These are phyloP conservation scores for Drosophila falleni DNA, from an alignment of 2,888 invertebrate genomes.

Conservation along the genomic window DNA sequence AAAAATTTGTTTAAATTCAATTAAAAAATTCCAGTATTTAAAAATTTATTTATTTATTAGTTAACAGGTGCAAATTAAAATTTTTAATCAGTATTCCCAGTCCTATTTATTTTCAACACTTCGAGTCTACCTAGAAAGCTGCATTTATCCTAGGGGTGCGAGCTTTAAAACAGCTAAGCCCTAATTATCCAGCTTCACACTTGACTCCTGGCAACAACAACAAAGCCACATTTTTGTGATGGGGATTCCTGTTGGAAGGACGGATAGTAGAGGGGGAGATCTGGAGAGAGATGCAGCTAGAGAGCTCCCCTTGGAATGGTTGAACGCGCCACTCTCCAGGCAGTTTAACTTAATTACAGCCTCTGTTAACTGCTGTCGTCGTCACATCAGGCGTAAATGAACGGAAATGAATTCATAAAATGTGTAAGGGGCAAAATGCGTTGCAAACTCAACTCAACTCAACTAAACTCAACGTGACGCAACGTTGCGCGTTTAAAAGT, in stretches of 20 bases:
- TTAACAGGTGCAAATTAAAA: no score
- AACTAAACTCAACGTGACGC: constrained; percentile 54
- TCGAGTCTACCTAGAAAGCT: background rate
- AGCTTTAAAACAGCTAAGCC: constrained; percentile 1
- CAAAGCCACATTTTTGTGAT: constrained; percentile 26
- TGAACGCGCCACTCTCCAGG: constrained; percentile 38
- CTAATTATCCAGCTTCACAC: constrained; percentile 20
- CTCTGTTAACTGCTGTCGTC: constrained; percentile 59
- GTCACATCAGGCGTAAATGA: constrained; percentile 78
- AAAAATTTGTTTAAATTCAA: background rate
- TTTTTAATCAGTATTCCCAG: no score
- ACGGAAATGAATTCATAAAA: constrained; percentile 82
- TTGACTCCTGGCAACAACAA: constrained; percentile 13
- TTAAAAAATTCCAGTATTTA: no score
- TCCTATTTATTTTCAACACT: background rate
- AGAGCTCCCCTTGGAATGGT: constrained; percentile 22
- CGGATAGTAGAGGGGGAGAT: no score
- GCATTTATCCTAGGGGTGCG: constrained; percentile 1
- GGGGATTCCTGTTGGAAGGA: constrained; percentile 9
- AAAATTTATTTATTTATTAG: no score
- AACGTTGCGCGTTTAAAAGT: constrained; percentile 79
- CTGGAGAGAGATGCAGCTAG: constrained; percentile 3
- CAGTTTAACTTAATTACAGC: constrained; percentile 76
- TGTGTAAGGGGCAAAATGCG: constrained; percentile 66
- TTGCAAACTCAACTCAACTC: constrained; percentile 56